Conservation (phyloP, 1,140 invertebrate species). For the Leptoteleia sp. region DNA sequence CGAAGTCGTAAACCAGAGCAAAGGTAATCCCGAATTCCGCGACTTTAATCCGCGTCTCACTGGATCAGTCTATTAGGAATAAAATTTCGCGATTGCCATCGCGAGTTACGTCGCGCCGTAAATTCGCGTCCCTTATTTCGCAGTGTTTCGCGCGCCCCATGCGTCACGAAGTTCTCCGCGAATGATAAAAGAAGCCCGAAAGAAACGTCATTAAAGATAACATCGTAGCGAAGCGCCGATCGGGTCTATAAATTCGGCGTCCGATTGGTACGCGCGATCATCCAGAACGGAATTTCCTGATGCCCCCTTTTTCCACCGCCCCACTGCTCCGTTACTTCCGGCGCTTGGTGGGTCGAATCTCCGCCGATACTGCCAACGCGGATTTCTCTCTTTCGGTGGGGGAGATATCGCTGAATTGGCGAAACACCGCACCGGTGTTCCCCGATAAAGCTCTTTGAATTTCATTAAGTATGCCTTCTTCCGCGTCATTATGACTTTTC, state of each 20-base stretch:
- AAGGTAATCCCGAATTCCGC: conserved; percentile 25
- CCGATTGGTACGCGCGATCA: conserved; percentile 54
- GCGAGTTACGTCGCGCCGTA: conserved; percentile 37
- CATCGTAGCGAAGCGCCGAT: conserved; percentile 65
- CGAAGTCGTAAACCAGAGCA: conserved; percentile 22
- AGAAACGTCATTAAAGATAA: conserved; percentile 67
- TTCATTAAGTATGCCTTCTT: no score
- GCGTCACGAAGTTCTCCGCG: conserved; percentile 30
- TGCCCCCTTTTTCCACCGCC: neutral
- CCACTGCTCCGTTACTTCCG: conserved; percentile 18
- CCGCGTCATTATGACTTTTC: no score
- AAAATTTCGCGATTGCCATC: conserved; percentile 52
- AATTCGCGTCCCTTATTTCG: conserved; percentile 49
- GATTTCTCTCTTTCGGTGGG: conserved; percentile 20
- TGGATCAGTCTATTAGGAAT: conserved; percentile 46
- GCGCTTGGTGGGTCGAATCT: conserved; percentile 30
- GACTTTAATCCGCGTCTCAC: conserved; percentile 28
- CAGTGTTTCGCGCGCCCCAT: conserved; percentile 14
- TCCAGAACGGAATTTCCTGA: no score
- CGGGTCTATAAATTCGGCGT: conserved; percentile 68
- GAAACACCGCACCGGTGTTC: conserved; percentile 50
- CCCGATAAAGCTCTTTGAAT: no score
- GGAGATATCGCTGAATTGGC: conserved; percentile 60
- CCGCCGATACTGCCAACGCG: conserved; percentile 50
- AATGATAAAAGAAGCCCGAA: conserved; percentile 37